These are phyloP conservation scores for Carlito syrichta DNA, from an alignment of 2,113 vertebrate species.

Conservation along the genomic window DNA sequence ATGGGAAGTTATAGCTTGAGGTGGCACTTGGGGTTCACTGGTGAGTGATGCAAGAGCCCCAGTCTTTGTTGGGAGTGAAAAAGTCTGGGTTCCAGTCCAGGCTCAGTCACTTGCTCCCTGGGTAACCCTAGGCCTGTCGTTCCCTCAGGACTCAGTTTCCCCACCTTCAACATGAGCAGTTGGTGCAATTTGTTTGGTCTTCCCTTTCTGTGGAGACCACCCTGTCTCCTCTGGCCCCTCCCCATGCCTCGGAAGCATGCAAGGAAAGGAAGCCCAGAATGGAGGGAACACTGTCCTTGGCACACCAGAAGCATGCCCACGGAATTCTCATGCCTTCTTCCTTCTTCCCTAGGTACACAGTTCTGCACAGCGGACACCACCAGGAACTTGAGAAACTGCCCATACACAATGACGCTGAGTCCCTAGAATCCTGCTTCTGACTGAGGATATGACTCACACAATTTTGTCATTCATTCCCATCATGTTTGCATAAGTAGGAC, in stretches of 20 bases:
- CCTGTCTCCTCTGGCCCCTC: neutral
- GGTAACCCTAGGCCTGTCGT: neutral
- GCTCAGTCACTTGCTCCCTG: neutral
- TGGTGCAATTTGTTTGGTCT: neutral
- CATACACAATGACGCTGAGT: conserved; percentile 84
- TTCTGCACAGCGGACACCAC: conserved; percentile 81
- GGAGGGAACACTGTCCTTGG: rapidly evolving
- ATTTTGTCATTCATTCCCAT: conserved; percentile 24
- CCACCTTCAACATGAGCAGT: neutral
- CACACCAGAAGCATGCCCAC: neutral
- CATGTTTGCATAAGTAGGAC: conserved; percentile 27
- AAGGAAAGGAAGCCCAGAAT: neutral
- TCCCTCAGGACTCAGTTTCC: neutral
- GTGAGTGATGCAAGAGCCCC: neutral
- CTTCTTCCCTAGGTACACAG: conserved; percentile 79
- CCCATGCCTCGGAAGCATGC: neutral
- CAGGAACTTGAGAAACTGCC: conserved; percentile 85
- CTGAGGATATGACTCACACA: neutral
- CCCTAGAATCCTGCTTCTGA: conserved; percentile 86
- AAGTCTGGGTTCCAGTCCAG: neutral
- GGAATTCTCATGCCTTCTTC: neutral
- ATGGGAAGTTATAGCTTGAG: neutral
- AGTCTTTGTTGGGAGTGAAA: neutral
- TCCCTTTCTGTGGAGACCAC: neutral
- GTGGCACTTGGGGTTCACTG: neutral